A percentile compares a stretch with the other conserved stretches of the same genome.
phyloP scores from a whole-genome alignment of 2,113 vertebrate species.

The Sebastes schlegelii region DNA sequence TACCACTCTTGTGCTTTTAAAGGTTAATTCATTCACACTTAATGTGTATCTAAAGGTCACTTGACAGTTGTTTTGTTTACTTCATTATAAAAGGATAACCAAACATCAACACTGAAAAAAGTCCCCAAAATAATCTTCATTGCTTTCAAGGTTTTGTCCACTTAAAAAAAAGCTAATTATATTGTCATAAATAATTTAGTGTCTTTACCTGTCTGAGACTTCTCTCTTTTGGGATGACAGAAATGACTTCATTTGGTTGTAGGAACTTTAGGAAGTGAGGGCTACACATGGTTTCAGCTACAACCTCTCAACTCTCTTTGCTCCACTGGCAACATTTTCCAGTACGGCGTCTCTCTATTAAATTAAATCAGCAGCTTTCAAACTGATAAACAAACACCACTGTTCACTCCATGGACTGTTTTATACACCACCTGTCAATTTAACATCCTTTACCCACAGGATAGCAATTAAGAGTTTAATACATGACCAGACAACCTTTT shows the following conservation, averaged over 20 bases:
- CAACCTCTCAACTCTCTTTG: constrained; percentile 38
- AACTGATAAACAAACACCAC: constrained; percentile 26
- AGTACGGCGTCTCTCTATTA: constrained; percentile 29
- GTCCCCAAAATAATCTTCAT: neutral
- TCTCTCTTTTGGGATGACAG: constrained; percentile 20
- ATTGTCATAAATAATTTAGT: constrained; percentile 1
- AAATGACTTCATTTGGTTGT: constrained; percentile 45
- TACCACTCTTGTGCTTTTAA: neutral
- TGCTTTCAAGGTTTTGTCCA: neutral
- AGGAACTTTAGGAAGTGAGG: constrained; percentile 55
- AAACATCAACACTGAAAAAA: constrained; percentile 1
- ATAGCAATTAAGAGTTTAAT: neutral
- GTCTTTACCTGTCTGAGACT: constrained; percentile 14
- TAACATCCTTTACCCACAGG: constrained; percentile 1
- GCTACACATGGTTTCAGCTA: constrained; percentile 37
- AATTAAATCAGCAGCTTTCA: constrained; percentile 51
- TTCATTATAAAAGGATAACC: neutral
- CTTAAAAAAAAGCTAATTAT: neutral
- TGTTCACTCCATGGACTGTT: neutral
- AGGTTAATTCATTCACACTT: constrained; percentile 7
- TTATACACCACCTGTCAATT: constrained; percentile 1
- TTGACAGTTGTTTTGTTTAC: neutral
- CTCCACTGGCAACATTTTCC: constrained; percentile 45
- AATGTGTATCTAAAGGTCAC: neutral
- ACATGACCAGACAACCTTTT: neutral